Conservation (phyloP, 2,797 vertebrate species). For the Xyrichtys novacula region DNA sequence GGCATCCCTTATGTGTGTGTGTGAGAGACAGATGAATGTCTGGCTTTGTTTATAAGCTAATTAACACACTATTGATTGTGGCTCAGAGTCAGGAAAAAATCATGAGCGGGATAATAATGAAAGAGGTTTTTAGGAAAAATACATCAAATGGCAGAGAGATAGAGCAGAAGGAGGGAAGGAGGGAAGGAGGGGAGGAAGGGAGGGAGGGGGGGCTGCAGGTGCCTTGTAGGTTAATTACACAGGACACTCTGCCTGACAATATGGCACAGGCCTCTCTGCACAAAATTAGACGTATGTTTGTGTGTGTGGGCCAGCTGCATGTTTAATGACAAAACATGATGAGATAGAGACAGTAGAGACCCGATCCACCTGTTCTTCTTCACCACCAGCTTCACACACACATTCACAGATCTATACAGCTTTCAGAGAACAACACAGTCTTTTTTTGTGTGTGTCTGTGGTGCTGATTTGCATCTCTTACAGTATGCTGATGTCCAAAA, state of each 20-base stretch:
- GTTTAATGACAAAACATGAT: constrained; percentile 78
- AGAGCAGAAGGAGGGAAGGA: constrained; percentile 8
- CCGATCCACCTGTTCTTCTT: constrained; percentile 69
- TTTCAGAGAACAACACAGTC: constrained; percentile 17
- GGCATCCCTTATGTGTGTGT: constrained; percentile 5
- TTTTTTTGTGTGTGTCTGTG: constrained; percentile 9
- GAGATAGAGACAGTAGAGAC: constrained; percentile 65
- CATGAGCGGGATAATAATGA: constrained; percentile 46
- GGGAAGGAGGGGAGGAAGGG: constrained; percentile 6
- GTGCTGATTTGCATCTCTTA: constrained; percentile 61
- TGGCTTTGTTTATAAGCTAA: constrained; percentile 62
- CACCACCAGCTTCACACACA: constrained; percentile 10
- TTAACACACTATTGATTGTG: constrained; percentile 68
- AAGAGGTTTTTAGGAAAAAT: constrained; percentile 51
- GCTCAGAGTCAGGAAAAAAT: constrained; percentile 47
- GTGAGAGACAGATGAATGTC: constrained; percentile 50
- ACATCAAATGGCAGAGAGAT: constrained; percentile 26
- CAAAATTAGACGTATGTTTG: constrained; percentile 64
- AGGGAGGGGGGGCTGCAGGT: constrained; percentile 38
- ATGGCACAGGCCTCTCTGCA: constrained; percentile 47
- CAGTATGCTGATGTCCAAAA: constrained; percentile 18
- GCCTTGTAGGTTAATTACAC: constrained; percentile 77
- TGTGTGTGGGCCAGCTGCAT: constrained; percentile 69
- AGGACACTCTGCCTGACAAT: constrained; percentile 57
- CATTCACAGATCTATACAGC: constrained; percentile 7